Evolutionary conservation across 2,797 vertebrate species (phyloP).

Genomic region (Rhinichthys osculus): DNA sequence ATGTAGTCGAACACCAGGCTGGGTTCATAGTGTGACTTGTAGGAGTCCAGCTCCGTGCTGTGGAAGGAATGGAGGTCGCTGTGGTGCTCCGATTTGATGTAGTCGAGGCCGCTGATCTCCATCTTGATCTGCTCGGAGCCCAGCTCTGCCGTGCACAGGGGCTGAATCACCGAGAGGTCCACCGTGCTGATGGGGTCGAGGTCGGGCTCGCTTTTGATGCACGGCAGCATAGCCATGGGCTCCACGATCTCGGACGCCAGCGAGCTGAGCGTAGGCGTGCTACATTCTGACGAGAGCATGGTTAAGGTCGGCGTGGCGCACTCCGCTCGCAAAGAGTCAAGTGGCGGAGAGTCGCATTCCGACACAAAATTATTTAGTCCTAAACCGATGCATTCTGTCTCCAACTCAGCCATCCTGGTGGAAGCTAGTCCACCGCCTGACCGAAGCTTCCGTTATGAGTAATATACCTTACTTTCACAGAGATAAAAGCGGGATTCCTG

Average conservation of each 20-base stretch:
- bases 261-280: slow-evolving; percentile 75
- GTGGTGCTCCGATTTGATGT: slow-evolving; percentile 82
- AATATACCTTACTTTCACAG: slow-evolving; percentile 38
- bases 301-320: slow-evolving; percentile 64
- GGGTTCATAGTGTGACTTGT: slow-evolving; percentile 81
- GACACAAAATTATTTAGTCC: slow-evolving; percentile 68
- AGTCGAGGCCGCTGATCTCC: slow-evolving; percentile 84
- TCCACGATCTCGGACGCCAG: slow-evolving; percentile 75
- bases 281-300: slow-evolving; percentile 75
- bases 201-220: slow-evolving; percentile 80
- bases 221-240: slow-evolving; percentile 79
- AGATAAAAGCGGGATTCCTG: slow-evolving; percentile 37
- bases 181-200: slow-evolving; percentile 78
- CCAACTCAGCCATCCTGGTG: slow-evolving; percentile 76
- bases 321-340: slow-evolving; percentile 68
- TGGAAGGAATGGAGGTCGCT: slow-evolving; percentile 71
- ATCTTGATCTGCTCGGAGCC: slow-evolving; percentile 82
- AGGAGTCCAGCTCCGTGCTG: slow-evolving; percentile 73
- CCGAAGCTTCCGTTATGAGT: slow-evolving; percentile 42
- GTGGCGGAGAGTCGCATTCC: slow-evolving; percentile 71
- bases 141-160: slow-evolving; percentile 80
- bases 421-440: slow-evolving; percentile 51
- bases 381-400: slow-evolving; percentile 76
- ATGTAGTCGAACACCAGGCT: slow-evolving; percentile 82
- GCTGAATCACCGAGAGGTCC: slow-evolving; percentile 81